These are phyloP conservation scores for Tolmerus cingulatus DNA, from an alignment of 2,888 invertebrate genomes.

Conservation along the genomic window DNA sequence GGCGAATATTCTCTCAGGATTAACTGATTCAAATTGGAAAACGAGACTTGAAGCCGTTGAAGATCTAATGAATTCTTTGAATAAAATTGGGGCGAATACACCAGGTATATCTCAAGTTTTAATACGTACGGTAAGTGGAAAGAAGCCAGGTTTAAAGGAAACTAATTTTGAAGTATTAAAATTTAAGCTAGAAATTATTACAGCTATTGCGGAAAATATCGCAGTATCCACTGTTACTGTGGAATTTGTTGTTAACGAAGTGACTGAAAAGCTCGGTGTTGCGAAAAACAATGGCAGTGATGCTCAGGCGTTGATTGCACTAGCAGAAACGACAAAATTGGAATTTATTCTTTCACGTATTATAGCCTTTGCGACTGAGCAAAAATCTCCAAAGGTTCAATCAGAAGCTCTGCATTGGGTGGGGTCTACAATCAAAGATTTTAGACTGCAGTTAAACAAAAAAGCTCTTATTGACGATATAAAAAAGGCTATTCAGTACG, in stretches of 20 bases:
- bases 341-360: constrained; percentile 78
- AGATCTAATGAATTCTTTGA: constrained; percentile 70
- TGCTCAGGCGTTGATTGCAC: constrained; percentile 71
- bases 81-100: constrained; percentile 70
- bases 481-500: constrained; percentile 84
- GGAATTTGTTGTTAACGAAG: constrained; percentile 78
- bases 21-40: constrained; percentile 87
- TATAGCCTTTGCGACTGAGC: constrained; percentile 79
- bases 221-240: constrained; percentile 76
- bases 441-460: constrained; percentile 79
- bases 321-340: constrained; percentile 81
- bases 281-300: constrained; percentile 77
- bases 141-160: constrained; percentile 86
- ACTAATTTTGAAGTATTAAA: constrained; percentile 93
- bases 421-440: constrained; percentile 79
- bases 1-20: constrained; percentile 70
- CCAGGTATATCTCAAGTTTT: constrained; percentile 76
- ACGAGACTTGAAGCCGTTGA: constrained; percentile 79
- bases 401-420: constrained; percentile 86
- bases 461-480: constrained; percentile 78
- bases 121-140: constrained; percentile 74
- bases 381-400: constrained; percentile 92
- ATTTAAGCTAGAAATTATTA: constrained; percentile 79
- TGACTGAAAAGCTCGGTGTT: constrained; percentile 86
- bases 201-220: constrained; percentile 78